These are phyloP conservation scores for Halocynthia roretzi DNA, from an alignment of 23 tunicate genomes.

Conservation along the genomic window DNA sequence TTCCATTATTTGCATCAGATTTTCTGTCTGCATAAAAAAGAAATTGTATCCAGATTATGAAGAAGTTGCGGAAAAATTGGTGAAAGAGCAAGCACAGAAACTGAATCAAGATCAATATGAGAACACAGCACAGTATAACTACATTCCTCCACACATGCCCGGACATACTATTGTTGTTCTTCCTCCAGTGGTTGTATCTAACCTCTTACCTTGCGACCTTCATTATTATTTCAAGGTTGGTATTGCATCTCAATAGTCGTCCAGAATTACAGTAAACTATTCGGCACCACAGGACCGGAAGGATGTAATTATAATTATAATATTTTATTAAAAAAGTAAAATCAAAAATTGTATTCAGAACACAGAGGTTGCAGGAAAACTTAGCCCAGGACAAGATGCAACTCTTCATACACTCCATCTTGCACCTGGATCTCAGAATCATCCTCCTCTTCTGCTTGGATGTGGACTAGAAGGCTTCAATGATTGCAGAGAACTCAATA, in stretches of 20 bases:
- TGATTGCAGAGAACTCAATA: slow-evolving; percentile 62
- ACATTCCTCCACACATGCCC: slow-evolving; percentile 44
- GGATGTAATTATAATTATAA: too few species aligned
- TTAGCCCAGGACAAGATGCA: slow-evolving; percentile 83
- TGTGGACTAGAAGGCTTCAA: slow-evolving; percentile 70
- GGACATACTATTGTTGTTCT: slow-evolving; percentile 84
- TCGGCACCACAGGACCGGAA: not conserved
- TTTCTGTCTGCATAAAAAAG: slow-evolving; percentile 46
- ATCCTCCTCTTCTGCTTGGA: slow-evolving; percentile 42
- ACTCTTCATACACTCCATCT: slow-evolving; percentile 67
- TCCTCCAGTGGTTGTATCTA: slow-evolving; percentile 87
- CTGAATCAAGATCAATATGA: not conserved
- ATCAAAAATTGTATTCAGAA: slow-evolving; percentile 23
- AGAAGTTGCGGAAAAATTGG: slow-evolving; percentile 40
- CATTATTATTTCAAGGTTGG: slow-evolving; percentile 68
- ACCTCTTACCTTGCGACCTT: slow-evolving; percentile 89
- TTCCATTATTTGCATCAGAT: slow-evolving; percentile 1
- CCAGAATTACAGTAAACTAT: not conserved
- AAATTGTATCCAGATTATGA: slow-evolving; percentile 55
- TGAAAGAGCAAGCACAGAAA: slow-evolving; percentile 15
- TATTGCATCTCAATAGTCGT: not conserved
- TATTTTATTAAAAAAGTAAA: not conserved
- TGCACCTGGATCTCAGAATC: slow-evolving; percentile 13
- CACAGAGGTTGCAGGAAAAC: slow-evolving; percentile 58
- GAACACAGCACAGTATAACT: slow-evolving; percentile 4